These are phyloP conservation scores for Atractosteus spatula DNA, from an alignment of 2,113 vertebrate species.

Conservation along the genomic window DNA sequence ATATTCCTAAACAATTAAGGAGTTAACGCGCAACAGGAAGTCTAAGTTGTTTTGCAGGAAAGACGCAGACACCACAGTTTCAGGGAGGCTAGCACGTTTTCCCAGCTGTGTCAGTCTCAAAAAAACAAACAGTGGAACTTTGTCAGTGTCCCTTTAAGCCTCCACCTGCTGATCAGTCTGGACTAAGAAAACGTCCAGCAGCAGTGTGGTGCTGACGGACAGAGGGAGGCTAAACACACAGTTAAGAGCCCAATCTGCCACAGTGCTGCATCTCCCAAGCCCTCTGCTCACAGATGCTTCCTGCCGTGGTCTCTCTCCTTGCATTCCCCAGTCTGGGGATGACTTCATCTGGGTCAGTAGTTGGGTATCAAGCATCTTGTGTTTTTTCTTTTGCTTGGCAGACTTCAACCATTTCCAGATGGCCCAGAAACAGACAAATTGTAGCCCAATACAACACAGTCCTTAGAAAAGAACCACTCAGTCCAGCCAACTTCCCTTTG, in stretches of 20 bases:
- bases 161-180: slow-evolving; percentile 35
- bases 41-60: background rate
- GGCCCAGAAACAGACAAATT: background rate
- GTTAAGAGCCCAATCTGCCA: background rate
- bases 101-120: too few relatives aligned
- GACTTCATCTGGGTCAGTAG: background rate
- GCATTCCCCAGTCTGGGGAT: background rate
- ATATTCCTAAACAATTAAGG: background rate
- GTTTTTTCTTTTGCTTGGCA: background rate
- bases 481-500: too few relatives aligned
- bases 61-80: too few relatives aligned
- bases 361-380: background rate
- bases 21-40: background rate
- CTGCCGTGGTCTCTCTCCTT: slow-evolving; percentile 25
- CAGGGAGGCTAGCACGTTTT: too few relatives aligned
- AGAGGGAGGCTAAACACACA: slow-evolving; percentile 32
- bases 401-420: background rate
- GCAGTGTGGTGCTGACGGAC: slow-evolving; percentile 35
- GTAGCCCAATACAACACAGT: too few relatives aligned
- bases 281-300: slow-evolving; percentile 60
- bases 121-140: too few relatives aligned
- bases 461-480: too few relatives aligned
- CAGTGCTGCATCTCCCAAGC: too few relatives aligned
- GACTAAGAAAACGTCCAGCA: slow-evolving; percentile 30
- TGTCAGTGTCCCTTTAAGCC: background rate